Percentiles rank a stretch among this genome's conserved stretches.
Evolutionary conservation across 2,113 vertebrate genomes (phyloP).

Genomic region (Gadus chalcogrammus): DNA sequence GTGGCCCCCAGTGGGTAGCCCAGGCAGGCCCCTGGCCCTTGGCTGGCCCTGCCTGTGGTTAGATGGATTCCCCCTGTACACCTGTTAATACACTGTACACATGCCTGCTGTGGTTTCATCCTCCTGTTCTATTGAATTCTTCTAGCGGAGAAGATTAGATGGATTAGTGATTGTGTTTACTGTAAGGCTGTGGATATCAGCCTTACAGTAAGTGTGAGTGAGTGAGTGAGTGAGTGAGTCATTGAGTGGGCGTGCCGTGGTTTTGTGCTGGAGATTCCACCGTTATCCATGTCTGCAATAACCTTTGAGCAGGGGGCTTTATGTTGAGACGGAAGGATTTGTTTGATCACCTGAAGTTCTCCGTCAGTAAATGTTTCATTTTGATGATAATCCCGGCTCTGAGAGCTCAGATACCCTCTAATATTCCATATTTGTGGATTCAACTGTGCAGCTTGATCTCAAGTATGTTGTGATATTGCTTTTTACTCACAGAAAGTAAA

Average conservation of each 20-base stretch:
- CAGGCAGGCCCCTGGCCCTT: neutral
- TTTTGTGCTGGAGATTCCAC: neutral
- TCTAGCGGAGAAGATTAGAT: slow-evolving; percentile 34
- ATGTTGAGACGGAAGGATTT: slow-evolving; percentile 23
- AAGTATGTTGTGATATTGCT: too few species aligned
- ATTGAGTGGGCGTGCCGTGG: neutral
- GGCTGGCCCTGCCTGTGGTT: slow-evolving; percentile 58
- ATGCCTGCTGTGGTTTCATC: slow-evolving; percentile 38
- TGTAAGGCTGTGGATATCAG: too few species aligned
- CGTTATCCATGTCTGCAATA: slow-evolving; percentile 9
- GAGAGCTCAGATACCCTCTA: too few species aligned
- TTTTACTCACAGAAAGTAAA: too few species aligned
- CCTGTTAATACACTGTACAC: slow-evolving; percentile 2
- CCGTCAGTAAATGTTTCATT: too few species aligned
- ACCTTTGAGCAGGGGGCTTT: slow-evolving; percentile 12
- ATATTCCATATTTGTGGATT: too few species aligned
- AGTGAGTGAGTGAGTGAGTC: neutral
- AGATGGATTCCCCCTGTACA: slow-evolving; percentile 36
- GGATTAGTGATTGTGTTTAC: slow-evolving; percentile 24
- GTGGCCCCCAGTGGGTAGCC: too few species aligned
- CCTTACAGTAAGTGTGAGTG: neutral
- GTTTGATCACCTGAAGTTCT: slow-evolving; percentile 48
- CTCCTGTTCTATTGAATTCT: slow-evolving; percentile 50
- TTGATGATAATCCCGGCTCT: too few species aligned
- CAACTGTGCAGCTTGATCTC: too few species aligned